phyloP scores from a whole-genome alignment of 2,888 invertebrate genomes.

The Acleris laterana region DNA sequence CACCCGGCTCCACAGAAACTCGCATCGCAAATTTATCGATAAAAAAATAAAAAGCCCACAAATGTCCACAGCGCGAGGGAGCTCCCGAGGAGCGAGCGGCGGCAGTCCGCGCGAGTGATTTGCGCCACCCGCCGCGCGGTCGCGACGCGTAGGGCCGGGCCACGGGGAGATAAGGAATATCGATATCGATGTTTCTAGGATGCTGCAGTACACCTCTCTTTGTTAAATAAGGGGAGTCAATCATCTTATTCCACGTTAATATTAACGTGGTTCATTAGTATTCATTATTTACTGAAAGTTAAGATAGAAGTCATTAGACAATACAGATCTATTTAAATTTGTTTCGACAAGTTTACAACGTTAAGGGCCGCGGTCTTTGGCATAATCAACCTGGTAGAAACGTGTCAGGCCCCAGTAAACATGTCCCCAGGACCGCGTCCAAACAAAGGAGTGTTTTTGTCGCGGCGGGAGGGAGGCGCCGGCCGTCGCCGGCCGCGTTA shows the following conservation, averaged over 20 bases:
- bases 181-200: constrained; percentile 54
- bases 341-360: constrained; percentile 4
- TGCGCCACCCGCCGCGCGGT: constrained; percentile 79
- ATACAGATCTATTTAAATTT: background rate
- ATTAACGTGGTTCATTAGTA: background rate
- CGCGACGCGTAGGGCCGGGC: constrained; percentile 73
- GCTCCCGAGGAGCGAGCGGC: constrained; percentile 58
- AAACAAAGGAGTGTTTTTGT: constrained; percentile 82
- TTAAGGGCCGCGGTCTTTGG: constrained; percentile 20
- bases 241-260: background rate
- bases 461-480: constrained; percentile 69
- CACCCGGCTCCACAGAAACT: constrained; percentile 9
- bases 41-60: constrained; percentile 50
- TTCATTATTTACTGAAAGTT: background rate
- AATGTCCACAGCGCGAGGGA: constrained; percentile 59
- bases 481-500: constrained; percentile 72
- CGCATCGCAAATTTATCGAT: constrained; percentile 21
- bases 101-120: constrained; percentile 83
- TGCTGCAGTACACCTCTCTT: background rate
- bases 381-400: constrained; percentile 39
- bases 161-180: constrained; percentile 40
- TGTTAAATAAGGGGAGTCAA: too few relatives aligned
- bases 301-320: background rate
- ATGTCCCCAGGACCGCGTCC: constrained; percentile 50
- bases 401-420: constrained; percentile 49